Evolutionary conservation across 2,888 invertebrate species (phyloP).

Genomic region (Tetheella fluctuosa): DNA sequence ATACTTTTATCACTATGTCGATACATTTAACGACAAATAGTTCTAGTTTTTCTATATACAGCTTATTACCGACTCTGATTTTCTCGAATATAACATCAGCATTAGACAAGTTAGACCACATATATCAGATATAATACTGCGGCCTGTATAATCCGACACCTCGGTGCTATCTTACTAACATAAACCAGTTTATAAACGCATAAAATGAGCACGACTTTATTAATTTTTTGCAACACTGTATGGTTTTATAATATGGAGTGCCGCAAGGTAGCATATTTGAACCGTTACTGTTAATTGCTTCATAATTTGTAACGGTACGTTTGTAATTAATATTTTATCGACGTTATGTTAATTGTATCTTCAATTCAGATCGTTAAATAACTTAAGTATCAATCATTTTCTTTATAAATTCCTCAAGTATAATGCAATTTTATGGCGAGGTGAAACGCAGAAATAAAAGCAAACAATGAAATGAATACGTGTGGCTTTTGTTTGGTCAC

Average conservation of each 20-base stretch:
- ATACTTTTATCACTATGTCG: neutral
- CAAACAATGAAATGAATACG: slow-evolving; percentile 17
- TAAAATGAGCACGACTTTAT: slow-evolving; percentile 20
- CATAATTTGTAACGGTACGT: slow-evolving; percentile 19
- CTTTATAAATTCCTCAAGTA: neutral
- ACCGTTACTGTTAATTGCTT: slow-evolving; percentile 20
- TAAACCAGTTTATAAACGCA: slow-evolving; percentile 19
- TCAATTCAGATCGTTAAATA: neutral
- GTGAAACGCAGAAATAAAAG: slow-evolving; percentile 22
- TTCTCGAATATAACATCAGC: neutral
- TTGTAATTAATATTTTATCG: slow-evolving; percentile 17
- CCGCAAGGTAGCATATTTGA: slow-evolving; percentile 27
- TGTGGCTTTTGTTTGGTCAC: slow-evolving; percentile 39
- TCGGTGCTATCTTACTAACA: slow-evolving; percentile 18
- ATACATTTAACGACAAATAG: neutral
- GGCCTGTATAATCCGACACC: slow-evolving; percentile 33
- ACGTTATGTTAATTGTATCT: slow-evolving; percentile 10
- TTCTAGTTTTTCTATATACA: neutral
- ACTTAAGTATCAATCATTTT: neutral
- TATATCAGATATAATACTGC: neutral
- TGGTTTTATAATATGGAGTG: slow-evolving; percentile 18
- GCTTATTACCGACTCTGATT: neutral
- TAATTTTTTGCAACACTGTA: slow-evolving; percentile 14
- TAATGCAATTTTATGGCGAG: neutral
- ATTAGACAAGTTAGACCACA: slow-evolving; percentile 5